A percentile compares a stretch with the other conserved stretches of the same genome.
Evolutionary conservation across 2,113 vertebrate species (phyloP).

Genomic region (Diphyllodes magnificus): DNA sequence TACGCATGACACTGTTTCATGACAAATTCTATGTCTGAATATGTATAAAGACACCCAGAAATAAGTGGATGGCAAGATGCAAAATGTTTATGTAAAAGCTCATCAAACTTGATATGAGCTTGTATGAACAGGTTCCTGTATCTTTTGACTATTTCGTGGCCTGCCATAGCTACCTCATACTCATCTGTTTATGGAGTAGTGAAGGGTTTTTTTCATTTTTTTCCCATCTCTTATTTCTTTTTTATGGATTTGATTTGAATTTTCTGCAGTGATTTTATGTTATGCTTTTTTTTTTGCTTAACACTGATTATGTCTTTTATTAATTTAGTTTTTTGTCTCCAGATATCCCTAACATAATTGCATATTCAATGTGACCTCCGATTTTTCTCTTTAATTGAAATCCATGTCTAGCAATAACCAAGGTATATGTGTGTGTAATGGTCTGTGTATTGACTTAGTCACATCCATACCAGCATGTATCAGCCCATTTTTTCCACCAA

Average conservation of each 20-base stretch:
- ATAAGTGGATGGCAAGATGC: background rate
- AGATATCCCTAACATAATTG: background rate
- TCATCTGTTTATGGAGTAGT: background rate
- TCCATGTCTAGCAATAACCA: background rate
- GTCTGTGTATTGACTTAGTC: background rate
- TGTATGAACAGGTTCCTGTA: background rate
- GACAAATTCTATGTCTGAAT: background rate
- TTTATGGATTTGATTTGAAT: background rate
- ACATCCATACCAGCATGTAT: fast-evolving
- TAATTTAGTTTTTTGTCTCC: background rate
- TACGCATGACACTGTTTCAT: too few relatives aligned
- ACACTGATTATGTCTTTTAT: background rate
- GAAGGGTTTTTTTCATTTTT: background rate
- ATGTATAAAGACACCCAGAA: background rate
- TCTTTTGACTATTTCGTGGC: background rate
- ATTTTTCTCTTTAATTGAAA: background rate
- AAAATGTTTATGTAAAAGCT: background rate
- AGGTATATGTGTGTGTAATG: background rate
- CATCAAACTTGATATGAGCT: background rate
- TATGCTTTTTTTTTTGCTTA: background rate
- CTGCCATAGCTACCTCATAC: background rate
- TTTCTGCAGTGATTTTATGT: background rate
- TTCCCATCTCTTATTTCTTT: background rate
- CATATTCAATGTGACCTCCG: background rate
- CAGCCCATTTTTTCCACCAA: background rate